These are phyloP conservation scores for Lottia scabra DNA, from an alignment of 2,888 invertebrate species.

Conservation along the genomic window DNA sequence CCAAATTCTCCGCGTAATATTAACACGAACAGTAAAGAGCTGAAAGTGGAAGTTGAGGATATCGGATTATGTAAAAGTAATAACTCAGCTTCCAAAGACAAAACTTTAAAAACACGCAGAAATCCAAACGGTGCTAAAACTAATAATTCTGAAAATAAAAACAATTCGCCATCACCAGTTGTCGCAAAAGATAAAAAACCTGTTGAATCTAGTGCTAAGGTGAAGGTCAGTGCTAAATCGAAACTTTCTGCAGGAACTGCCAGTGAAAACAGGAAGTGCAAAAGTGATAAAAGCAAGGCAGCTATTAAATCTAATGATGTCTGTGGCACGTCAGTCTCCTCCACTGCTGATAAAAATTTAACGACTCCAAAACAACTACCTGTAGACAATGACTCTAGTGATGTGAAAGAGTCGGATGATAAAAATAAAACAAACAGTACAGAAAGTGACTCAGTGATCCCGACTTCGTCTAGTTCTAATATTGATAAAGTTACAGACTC, in stretches of 20 bases:
- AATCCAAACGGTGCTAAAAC: conserved; percentile 10
- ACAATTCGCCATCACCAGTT: conserved; percentile 5
- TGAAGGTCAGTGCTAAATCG: conserved; percentile 15
- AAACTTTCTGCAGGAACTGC: conserved; percentile 6
- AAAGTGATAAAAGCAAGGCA: conserved; percentile 15
- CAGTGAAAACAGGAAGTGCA: conserved; percentile 17
- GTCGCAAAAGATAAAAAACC: conserved; percentile 15
- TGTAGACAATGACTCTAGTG: neutral
- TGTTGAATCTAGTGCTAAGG: conserved; percentile 13
- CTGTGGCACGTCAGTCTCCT: neutral
- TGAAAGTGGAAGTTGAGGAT: conserved; percentile 10
- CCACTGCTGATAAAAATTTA: neutral
- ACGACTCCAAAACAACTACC: neutral
- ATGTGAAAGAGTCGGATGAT: neutral
- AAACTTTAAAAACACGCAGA: conserved; percentile 15
- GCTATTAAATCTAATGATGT: neutral
- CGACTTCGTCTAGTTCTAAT: too few species aligned
- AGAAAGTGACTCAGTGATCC: neutral
- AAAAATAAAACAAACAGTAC: neutral
- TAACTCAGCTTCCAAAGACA: neutral
- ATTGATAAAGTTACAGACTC: neutral
- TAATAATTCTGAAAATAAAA: conserved; percentile 8
- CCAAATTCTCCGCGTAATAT: conserved; percentile 6
- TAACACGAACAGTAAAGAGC: conserved; percentile 4
- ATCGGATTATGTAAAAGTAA: neutral